Evolutionary conservation across 2,113 vertebrate species (phyloP).

Genomic region (Eulemur macaco): DNA sequence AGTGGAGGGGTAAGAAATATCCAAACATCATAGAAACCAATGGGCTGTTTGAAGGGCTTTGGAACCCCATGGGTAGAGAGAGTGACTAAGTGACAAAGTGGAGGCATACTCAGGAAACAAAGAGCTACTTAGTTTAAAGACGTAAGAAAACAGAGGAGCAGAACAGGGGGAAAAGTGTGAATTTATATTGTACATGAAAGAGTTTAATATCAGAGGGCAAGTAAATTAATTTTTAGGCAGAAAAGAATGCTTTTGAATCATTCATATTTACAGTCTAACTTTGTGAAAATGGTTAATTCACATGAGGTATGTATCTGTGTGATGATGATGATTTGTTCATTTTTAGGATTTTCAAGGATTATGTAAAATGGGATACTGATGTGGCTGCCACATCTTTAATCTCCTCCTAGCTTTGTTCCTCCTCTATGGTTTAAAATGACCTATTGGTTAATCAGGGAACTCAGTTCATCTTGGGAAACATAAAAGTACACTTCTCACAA

Average conservation of each 20-base stretch:
- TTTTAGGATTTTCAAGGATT: neutral
- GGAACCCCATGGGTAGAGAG: neutral
- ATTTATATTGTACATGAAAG: neutral
- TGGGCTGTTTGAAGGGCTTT: neutral
- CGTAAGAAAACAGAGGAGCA: neutral
- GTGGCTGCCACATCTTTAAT: neutral
- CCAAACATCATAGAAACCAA: neutral
- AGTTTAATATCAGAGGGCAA: neutral
- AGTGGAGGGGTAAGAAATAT: neutral
- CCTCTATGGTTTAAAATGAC: neutral
- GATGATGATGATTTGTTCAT: neutral
- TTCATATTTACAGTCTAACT: neutral
- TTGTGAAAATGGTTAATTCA: neutral
- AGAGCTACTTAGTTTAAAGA: neutral
- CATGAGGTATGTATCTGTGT: neutral
- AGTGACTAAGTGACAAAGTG: neutral
- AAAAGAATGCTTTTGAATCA: neutral
- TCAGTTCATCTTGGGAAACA: neutral
- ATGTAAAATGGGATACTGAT: neutral
- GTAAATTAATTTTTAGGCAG: neutral
- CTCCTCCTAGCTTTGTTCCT: rapidly evolving
- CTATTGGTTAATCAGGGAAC: neutral
- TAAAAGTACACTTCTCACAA: neutral
- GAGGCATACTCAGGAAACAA: neutral
- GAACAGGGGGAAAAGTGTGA: neutral